Evolutionary conservation across 1,140 invertebrate species (phyloP).

Genomic region (Cydia splendana): DNA sequence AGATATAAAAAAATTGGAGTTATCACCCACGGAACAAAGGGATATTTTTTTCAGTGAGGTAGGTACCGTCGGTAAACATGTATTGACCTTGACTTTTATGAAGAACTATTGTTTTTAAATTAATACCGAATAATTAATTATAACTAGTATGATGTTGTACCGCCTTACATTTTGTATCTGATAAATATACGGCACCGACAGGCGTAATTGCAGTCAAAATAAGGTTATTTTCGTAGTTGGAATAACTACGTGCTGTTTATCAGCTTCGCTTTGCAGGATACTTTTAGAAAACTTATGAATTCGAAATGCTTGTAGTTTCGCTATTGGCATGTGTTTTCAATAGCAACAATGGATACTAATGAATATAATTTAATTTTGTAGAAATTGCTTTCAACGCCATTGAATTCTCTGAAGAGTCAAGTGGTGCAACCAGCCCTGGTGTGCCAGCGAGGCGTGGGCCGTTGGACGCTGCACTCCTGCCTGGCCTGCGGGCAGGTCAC

Average conservation of each 20-base stretch:
- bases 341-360: background rate
- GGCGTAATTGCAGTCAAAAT: constrained; percentile 19
- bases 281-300: background rate
- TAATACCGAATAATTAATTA: constrained; percentile 34
- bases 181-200: constrained; percentile 38
- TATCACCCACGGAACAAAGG: constrained; percentile 76
- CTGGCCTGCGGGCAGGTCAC: constrained; percentile 67
- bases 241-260: constrained; percentile 33
- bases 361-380: constrained; percentile 47
- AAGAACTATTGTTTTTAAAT: constrained; percentile 46
- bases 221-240: constrained; percentile 33
- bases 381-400: constrained; percentile 59
- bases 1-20: constrained; percentile 71
- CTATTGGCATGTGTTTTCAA: background rate
- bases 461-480: constrained; percentile 65
- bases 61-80: constrained; percentile 69
- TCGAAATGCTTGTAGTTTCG: background rate
- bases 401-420: constrained; percentile 53
- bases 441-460: constrained; percentile 52
- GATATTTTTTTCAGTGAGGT: constrained; percentile 79
- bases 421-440: constrained; percentile 61
- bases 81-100: constrained; percentile 74
- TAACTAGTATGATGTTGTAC: constrained; percentile 3
- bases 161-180: background rate
- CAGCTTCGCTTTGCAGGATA: constrained; percentile 16